Conservation (phyloP, 2,888 invertebrate species). For the Ennomos quercinarius region DNA sequence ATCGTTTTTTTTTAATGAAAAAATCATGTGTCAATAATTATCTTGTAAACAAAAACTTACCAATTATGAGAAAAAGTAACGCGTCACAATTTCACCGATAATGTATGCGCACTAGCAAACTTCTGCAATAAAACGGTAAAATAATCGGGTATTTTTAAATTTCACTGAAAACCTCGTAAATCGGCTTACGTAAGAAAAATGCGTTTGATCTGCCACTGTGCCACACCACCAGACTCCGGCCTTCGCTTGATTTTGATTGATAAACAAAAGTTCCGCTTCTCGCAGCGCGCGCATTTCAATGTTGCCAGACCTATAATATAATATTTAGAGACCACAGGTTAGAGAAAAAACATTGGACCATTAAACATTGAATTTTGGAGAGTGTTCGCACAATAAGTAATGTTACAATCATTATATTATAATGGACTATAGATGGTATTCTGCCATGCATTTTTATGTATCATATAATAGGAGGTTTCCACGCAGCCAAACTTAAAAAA, state of each 20-base stretch:
- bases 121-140: conserved; percentile 7
- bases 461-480: no score
- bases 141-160: conserved; percentile 18
- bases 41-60: conserved; percentile 32
- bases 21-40: no score
- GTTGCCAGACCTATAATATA: conserved; percentile 48
- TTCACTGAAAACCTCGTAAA: conserved; percentile 35
- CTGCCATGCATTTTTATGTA: no score
- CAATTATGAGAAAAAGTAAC: conserved; percentile 7
- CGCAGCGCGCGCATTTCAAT: conserved; percentile 77
- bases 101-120: conserved; percentile 7
- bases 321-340: no score
- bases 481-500: no score
- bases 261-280: conserved; percentile 79
- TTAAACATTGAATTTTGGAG: no score
- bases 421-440: no score
- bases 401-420: no score
- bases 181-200: conserved; percentile 60
- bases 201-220: conserved; percentile 49
- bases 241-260: conserved; percentile 73
- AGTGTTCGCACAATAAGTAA: no score
- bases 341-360: no score
- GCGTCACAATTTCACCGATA: conserved; percentile 11
- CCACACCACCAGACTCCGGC: conserved; percentile 58
- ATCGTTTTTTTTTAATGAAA: no score